Evolutionary conservation across 2,113 vertebrate species (phyloP).

Genomic region (Pedionomus torquatus): DNA sequence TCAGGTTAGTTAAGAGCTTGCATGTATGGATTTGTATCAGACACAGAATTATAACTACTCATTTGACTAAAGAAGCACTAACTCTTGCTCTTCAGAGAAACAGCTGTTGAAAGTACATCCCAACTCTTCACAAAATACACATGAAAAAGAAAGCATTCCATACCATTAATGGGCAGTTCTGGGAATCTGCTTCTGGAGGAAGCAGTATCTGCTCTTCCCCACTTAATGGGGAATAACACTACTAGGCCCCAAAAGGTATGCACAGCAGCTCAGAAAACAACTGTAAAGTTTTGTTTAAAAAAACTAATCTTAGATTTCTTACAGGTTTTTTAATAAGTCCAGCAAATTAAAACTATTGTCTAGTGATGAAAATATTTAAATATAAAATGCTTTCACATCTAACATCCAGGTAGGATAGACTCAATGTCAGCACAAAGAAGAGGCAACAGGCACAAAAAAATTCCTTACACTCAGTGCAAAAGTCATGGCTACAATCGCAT

Average conservation of each 20-base stretch:
- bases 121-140: background rate
- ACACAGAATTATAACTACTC: background rate
- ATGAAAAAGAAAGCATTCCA: background rate
- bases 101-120: background rate
- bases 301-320: background rate
- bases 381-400: background rate
- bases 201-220: background rate
- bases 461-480: background rate
- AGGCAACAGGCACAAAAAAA: background rate
- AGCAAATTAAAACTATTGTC: background rate
- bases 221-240: rapidly evolving
- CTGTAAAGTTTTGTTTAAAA: background rate
- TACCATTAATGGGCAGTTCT: background rate
- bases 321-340: background rate
- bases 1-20: background rate
- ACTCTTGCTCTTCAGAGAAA: background rate
- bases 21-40: background rate
- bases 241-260: background rate
- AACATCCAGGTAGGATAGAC: background rate
- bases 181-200: background rate
- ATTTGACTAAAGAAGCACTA: background rate
- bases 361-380: background rate
- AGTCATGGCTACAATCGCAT: background rate
- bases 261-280: background rate
- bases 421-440: background rate